phyloP scores from a whole-genome alignment of 2,797 vertebrate species.

The Petrocephalus schoutedeni region DNA sequence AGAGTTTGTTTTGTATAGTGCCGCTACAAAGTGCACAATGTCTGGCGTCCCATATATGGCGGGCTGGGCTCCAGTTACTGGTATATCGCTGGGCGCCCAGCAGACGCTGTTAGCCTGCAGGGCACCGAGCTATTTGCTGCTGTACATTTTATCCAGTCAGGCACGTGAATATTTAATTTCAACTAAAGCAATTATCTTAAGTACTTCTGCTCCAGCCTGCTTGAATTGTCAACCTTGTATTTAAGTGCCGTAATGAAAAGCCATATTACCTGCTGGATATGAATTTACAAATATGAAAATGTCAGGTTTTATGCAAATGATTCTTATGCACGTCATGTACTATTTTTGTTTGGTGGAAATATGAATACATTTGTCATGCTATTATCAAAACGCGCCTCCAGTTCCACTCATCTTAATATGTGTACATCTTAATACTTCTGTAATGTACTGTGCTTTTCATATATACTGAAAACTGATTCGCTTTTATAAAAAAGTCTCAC shows the following conservation, averaged over 20 bases:
- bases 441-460: background rate
- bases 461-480: background rate
- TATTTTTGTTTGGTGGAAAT: background rate
- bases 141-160: background rate
- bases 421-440: background rate
- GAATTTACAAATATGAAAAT: conserved; percentile 1
- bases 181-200: conserved; percentile 4
- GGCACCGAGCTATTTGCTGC: background rate
- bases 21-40: background rate
- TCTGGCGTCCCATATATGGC: background rate
- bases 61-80: background rate
- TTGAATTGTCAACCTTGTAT: background rate
- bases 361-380: background rate
- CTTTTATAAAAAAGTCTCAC: background rate
- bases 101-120: background rate
- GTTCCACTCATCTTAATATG: background rate
- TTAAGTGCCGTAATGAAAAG: background rate
- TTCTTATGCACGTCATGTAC: background rate
- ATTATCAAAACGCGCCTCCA: background rate
- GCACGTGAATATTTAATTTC: conserved; percentile 1
- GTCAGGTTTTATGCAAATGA: background rate
- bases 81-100: background rate
- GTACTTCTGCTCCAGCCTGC: background rate
- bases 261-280: background rate
- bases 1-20: background rate